These are phyloP conservation scores for Ptyas mucosa DNA, from an alignment of 2,113 vertebrate species.

Conservation along the genomic window DNA sequence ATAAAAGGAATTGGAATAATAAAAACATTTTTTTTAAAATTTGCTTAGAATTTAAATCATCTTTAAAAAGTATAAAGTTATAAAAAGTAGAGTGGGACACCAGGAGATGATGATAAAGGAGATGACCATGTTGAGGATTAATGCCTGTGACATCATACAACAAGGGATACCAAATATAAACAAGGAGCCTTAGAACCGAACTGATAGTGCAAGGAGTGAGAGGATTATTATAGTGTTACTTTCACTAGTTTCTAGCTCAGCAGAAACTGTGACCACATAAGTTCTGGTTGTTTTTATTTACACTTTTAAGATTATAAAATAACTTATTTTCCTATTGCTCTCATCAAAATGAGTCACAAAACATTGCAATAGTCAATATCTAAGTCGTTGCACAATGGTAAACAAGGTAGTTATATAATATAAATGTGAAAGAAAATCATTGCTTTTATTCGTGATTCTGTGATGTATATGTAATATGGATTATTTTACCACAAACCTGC, in stretches of 20 bases:
- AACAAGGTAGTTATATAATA: background rate
- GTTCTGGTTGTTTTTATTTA: background rate
- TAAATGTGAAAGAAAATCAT: background rate
- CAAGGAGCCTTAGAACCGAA: background rate
- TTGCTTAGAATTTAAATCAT: background rate
- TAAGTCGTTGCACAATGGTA: background rate
- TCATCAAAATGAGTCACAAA: background rate
- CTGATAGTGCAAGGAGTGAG: background rate
- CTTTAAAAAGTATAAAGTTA: background rate
- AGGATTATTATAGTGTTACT: background rate
- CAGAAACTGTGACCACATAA: background rate
- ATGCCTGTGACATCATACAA: background rate
- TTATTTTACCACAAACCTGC: constrained; percentile 5
- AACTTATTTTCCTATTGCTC: background rate
- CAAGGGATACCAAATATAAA: background rate
- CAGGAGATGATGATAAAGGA: background rate
- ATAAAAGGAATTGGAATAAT: no score
- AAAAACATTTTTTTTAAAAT: no score
- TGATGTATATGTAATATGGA: background rate
- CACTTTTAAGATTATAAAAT: background rate
- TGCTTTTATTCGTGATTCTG: background rate
- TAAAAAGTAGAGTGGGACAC: background rate
- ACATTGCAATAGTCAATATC: background rate
- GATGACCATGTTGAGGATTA: background rate
- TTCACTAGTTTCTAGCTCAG: background rate